Evolutionary conservation across 2,888 invertebrate species (phyloP).

Genomic region (Folsomia manolachei): DNA sequence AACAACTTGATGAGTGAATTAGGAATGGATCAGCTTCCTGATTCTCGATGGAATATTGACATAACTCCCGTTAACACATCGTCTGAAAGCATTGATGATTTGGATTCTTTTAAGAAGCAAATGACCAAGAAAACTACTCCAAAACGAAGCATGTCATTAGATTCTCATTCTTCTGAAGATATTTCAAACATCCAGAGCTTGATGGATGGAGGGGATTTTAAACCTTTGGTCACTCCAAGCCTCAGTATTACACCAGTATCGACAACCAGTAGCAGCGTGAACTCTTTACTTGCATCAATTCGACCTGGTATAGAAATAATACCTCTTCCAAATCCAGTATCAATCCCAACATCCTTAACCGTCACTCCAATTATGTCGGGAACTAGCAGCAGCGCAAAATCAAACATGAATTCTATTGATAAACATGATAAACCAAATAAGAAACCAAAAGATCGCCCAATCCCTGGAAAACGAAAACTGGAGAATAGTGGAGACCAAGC

Average conservation of each 20-base stretch:
- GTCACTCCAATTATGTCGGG: slow-evolving; percentile 70
- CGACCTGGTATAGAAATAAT: slow-evolving; percentile 81
- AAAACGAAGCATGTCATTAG: slow-evolving; percentile 51
- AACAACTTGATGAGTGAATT: slow-evolving; percentile 39
- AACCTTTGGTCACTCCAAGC: slow-evolving; percentile 55
- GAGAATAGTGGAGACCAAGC: neutral
- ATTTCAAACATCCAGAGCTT: slow-evolving; percentile 20
- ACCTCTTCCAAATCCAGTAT: slow-evolving; percentile 65
- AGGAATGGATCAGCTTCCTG: slow-evolving; percentile 41
- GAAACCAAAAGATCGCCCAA: neutral
- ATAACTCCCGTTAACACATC: slow-evolving; percentile 45
- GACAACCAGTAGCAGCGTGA: slow-evolving; percentile 57
- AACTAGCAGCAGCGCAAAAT: slow-evolving; percentile 12
- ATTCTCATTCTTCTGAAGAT: slow-evolving; percentile 29
- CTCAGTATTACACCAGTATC: slow-evolving; percentile 65
- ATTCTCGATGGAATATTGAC: slow-evolving; percentile 49
- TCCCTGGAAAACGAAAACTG: slow-evolving; percentile 10
- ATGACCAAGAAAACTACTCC: slow-evolving; percentile 53
- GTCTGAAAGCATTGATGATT: slow-evolving; percentile 27
- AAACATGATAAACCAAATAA: neutral
- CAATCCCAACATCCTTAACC: slow-evolving; percentile 75
- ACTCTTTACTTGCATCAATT: slow-evolving; percentile 62
- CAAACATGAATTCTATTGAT: slow-evolving; percentile 25
- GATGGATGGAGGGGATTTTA: slow-evolving; percentile 49
- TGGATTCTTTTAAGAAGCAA: slow-evolving; percentile 6